Evolutionary conservation across 2,113 vertebrate species (phyloP).

Genomic region (Neogale vison): DNA sequence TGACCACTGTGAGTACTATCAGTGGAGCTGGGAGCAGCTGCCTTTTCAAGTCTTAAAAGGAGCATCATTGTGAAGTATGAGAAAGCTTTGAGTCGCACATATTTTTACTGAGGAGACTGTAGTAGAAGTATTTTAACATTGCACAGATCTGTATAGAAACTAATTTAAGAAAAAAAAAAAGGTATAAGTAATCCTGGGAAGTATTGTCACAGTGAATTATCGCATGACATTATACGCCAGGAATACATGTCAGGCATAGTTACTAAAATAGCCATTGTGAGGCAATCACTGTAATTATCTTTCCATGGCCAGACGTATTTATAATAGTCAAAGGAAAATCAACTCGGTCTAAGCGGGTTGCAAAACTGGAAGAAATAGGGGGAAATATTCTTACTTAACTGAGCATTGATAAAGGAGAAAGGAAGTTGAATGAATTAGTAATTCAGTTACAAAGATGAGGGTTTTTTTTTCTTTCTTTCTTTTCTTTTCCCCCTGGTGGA

Average conservation of each 20-base stretch:
- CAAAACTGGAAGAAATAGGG: constrained; percentile 45
- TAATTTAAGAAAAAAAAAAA: not conserved
- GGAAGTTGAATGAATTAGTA: constrained; percentile 26
- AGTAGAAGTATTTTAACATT: not conserved
- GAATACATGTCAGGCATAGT: not conserved
- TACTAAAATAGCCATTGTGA: constrained; percentile 54
- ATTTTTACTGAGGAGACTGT: not conserved
- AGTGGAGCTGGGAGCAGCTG: not conserved
- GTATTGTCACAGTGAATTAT: constrained; percentile 23
- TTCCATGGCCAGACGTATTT: constrained; percentile 10
- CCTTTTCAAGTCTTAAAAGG: not conserved
- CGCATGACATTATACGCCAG: constrained; percentile 10
- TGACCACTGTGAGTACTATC: not conserved
- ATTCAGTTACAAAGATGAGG: constrained; percentile 24
- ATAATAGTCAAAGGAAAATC: constrained; percentile 62
- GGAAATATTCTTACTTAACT: constrained; percentile 55
- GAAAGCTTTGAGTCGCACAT: not conserved
- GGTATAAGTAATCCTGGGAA: not conserved
- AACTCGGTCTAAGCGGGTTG: constrained; percentile 44
- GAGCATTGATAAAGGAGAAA: constrained; percentile 60
- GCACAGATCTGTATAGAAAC: not conserved
- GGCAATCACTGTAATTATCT: constrained; percentile 58
- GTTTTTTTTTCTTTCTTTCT: not conserved
- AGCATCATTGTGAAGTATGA: not conserved
- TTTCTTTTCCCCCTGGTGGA: not conserved